phyloP scores from a whole-genome alignment of 2,113 vertebrate species.

The Atractosteus spatula region DNA sequence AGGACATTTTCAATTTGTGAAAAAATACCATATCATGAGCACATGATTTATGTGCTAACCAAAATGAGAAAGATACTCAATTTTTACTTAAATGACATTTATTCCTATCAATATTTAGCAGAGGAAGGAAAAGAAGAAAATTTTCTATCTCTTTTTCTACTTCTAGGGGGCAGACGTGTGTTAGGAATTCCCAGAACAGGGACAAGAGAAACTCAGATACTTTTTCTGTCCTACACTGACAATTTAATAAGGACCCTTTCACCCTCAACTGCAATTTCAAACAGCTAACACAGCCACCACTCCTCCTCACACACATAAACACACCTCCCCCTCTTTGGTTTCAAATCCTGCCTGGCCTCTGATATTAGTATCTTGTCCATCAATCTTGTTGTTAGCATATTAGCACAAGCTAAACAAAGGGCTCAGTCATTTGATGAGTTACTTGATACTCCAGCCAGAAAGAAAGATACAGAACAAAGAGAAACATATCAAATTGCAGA shows the following conservation, averaged over 20 bases:
- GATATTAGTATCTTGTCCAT: conserved; percentile 6
- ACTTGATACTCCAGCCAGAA: neutral
- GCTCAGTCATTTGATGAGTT: neutral
- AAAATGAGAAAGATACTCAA: no score
- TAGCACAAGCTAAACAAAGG: neutral
- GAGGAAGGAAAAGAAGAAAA: neutral
- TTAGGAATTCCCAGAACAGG: conserved; percentile 8
- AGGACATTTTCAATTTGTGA: no score
- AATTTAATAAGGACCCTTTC: conserved; percentile 16
- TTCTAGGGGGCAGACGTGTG: neutral
- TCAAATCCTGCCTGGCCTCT: neutral
- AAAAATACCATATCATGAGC: no score
- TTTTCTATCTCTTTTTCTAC: conserved; percentile 2
- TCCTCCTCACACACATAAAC: no score
- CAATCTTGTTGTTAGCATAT: neutral
- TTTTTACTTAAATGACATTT: neutral
- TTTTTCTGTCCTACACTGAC: neutral
- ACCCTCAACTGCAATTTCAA: conserved; percentile 1
- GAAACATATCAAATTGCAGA: no score
- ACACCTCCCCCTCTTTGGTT: neutral
- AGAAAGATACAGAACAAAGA: neutral
- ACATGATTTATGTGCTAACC: no score
- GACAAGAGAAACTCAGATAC: conserved; percentile 11
- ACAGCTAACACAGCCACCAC: neutral
- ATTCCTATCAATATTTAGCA: neutral